These are phyloP conservation scores for Pterobdella sp. DNA, from an alignment of 2,888 invertebrate species.

Conservation along the genomic window DNA sequence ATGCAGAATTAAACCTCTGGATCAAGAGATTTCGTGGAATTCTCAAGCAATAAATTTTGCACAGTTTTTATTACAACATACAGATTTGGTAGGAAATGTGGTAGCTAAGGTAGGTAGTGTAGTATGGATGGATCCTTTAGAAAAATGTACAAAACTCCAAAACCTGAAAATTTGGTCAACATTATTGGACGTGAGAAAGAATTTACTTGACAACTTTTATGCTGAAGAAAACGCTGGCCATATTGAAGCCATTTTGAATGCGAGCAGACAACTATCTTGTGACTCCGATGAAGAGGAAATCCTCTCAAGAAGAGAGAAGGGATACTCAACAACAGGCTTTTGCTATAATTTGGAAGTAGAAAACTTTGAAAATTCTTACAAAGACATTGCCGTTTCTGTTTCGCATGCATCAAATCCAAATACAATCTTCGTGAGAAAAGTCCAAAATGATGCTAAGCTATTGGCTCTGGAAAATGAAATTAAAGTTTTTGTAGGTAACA, in stretches of 20 bases:
- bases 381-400: constrained; percentile 3
- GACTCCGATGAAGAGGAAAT: not conserved
- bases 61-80: not conserved
- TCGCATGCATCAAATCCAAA: not conserved
- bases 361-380: not conserved
- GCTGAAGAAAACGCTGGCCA: constrained; percentile 32
- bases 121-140: constrained; percentile 62
- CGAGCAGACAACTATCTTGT: not conserved
- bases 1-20: constrained; percentile 55
- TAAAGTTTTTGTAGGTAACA: not conserved
- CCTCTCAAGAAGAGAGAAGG: not conserved
- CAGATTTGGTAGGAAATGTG: constrained; percentile 15
- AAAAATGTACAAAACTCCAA: constrained; percentile 57
- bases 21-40: constrained; percentile 58
- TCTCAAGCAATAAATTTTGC: constrained; percentile 34
- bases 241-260: not conserved
- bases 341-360: constrained; percentile 1
- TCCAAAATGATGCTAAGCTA: not conserved
- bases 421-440: constrained; percentile 19
- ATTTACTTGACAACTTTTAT: constrained; percentile 21
- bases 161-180: constrained; percentile 54
- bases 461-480: constrained; percentile 9
- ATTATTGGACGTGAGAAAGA: constrained; percentile 40
- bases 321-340: not conserved
- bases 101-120: constrained; percentile 56